Evolutionary conservation across 2,113 vertebrate species (phyloP).

Genomic region (Pan troglodytes): DNA sequence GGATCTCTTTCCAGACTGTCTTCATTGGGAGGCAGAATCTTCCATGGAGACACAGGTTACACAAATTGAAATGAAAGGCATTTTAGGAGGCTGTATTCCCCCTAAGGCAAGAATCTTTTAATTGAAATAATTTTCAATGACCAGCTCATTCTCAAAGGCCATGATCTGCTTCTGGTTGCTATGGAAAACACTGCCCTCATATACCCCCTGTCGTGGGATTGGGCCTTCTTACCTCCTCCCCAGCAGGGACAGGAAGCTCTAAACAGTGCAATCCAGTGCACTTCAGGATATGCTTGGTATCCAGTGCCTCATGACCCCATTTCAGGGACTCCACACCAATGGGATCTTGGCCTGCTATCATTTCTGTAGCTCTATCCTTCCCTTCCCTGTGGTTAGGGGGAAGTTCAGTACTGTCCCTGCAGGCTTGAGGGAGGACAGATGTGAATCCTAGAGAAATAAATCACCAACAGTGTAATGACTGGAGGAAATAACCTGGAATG

Average conservation of each 20-base stretch:
- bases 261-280: accelerated
- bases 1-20: neutral
- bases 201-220: accelerated
- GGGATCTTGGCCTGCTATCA: neutral
- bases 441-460: neutral
- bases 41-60: neutral
- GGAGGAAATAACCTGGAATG: neutral
- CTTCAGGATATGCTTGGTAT: neutral
- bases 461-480: neutral
- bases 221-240: neutral
- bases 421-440: neutral
- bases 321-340: neutral
- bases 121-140: neutral
- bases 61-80: neutral
- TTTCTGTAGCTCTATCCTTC: neutral
- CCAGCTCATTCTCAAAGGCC: neutral
- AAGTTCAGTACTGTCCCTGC: neutral
- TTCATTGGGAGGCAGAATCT: neutral
- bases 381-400: too few relatives aligned
- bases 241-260: neutral
- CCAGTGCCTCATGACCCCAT: neutral
- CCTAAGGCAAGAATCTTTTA: neutral
- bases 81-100: neutral
- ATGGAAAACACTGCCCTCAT: neutral
- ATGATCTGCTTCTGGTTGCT: neutral